Evolutionary conservation across 1,140 invertebrate genomes (phyloP).

Genomic region (Drosophila mojavensis): DNA sequence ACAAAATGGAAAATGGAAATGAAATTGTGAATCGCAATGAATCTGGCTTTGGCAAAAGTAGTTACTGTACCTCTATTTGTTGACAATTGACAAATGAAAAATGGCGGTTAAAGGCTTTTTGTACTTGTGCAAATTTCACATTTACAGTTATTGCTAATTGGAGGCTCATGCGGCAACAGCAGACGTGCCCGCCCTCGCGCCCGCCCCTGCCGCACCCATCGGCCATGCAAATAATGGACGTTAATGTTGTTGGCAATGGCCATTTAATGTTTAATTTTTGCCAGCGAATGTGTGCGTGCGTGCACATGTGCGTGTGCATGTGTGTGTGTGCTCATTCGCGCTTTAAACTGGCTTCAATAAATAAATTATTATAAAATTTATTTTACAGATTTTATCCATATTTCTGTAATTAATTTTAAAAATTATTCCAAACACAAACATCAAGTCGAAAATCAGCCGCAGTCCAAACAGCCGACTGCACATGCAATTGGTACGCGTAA

Average conservation of each 20-base stretch:
- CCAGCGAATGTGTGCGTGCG: conserved; percentile 17
- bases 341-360: conserved; percentile 78
- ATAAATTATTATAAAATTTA: conserved; percentile 84
- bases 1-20: conserved; percentile 18
- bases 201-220: not conserved
- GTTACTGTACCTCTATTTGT: conserved; percentile 57
- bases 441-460: conserved; percentile 38
- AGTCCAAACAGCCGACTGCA: conserved; percentile 38
- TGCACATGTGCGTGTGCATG: conserved; percentile 13
- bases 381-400: conserved; percentile 76
- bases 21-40: conserved; percentile 13
- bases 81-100: conserved; percentile 77
- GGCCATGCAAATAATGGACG: conserved; percentile 68
- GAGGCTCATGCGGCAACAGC: conserved; percentile 77
- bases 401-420: conserved; percentile 84
- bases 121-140: conserved; percentile 78
- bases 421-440: conserved; percentile 82
- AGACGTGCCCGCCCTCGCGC: conserved; percentile 4
- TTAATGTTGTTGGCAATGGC: conserved; percentile 81
- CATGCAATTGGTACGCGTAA: conserved; percentile 12
- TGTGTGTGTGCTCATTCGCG: conserved; percentile 29
- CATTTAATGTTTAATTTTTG: conserved; percentile 81
- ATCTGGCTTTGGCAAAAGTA: conserved; percentile 27
- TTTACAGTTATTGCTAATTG: conserved; percentile 82
- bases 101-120: conserved; percentile 79